A percentile compares a stretch with the other conserved stretches of the same genome.
Conservation (phyloP, 2,888 invertebrate genomes). For the Ernsta delagoae region DNA sequence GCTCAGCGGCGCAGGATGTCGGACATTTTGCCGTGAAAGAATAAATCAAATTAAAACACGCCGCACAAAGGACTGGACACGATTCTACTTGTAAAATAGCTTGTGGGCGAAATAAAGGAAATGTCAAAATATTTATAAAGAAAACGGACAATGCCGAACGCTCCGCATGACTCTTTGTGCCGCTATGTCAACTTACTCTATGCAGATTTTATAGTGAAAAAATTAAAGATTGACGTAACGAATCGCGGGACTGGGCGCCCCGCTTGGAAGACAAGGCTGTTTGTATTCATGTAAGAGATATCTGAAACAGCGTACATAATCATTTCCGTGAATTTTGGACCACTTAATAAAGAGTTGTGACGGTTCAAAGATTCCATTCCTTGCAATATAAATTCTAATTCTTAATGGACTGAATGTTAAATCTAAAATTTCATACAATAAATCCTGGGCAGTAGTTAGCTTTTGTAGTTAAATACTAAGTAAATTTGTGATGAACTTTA, state of each 20-base stretch:
- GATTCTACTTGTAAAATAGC: conserved; percentile 77
- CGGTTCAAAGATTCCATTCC: conserved; percentile 61
- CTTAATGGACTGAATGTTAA: conserved; percentile 48
- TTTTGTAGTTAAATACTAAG: too few species aligned
- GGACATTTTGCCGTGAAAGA: conserved; percentile 74
- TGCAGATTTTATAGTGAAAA: conserved; percentile 78
- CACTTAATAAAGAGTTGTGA: conserved; percentile 74
- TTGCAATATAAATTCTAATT: conserved; percentile 56
- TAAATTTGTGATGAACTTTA: too few species aligned
- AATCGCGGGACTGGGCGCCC: conserved; percentile 75
- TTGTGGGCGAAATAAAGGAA: conserved; percentile 76
- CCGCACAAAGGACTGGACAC: conserved; percentile 77
- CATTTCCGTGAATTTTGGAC: conserved; percentile 75
- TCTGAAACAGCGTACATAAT: conserved; percentile 79
- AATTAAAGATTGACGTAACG: conserved; percentile 81
- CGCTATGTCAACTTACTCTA: conserved; percentile 80
- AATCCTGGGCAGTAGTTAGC: too few species aligned
- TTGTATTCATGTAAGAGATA: conserved; percentile 68
- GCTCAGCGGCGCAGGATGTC: conserved; percentile 69
- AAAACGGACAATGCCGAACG: conserved; percentile 73
- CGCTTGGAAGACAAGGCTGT: conserved; percentile 60
- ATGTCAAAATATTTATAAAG: conserved; percentile 85
- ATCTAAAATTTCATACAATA: not conserved
- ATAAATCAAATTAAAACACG: conserved; percentile 83
- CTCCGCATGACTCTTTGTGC: conserved; percentile 74